Base-by-base conservation (phyloP, 2,888 invertebrate species). In the Dendrolimus houi region DNA sequence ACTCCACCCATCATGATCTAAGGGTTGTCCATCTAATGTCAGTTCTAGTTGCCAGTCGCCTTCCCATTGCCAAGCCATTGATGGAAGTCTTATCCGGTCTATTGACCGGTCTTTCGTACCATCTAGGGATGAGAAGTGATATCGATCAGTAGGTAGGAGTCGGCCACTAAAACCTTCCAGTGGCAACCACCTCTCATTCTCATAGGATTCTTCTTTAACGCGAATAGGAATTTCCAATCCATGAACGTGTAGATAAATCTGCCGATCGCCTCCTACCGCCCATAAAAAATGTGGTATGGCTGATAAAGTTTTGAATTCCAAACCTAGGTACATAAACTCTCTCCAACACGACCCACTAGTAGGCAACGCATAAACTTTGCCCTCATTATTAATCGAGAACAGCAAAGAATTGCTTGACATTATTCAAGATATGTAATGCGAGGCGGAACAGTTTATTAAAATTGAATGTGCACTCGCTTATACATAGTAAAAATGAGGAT, bases 21-120 rank as follows among this genome's bases (percentile, higher is more conserved):
- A 87, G 3, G 96, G 95, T 72, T 97, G 96, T 14, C 97, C 97
- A 79, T 96, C 95, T 67, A 96, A 87, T 7, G 95, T 95, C 17
- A 96, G 92, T 75, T 97, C 97, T 58, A 97, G 89, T 69, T 95
- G 94, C 98, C 98, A 98, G 66, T 97, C 97, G 3, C 96, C 96
- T 87, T 98, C 98, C 98, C 98, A 98, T 73, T 97, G 96, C 98
- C 98, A 98, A 13, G 97, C 97, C 94, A 97, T 95, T 0, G 98
- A 97, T 8, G 98, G 98, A 55, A 98, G 85, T 62, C 96, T 92
- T 60, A 98, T 96, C 78, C 94, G 94, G 70, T 96, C 95, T 64
- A 96, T 94, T 47, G 94, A 93, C 59, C 96, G 92, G 70, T 96
- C 95, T 52, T 93, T 92, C 9, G 93, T 93, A 8, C 98, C 98